These are phyloP conservation scores for Amblyopsis hoosieri DNA, from an alignment of 2,797 vertebrate species.

Conservation along the genomic window DNA sequence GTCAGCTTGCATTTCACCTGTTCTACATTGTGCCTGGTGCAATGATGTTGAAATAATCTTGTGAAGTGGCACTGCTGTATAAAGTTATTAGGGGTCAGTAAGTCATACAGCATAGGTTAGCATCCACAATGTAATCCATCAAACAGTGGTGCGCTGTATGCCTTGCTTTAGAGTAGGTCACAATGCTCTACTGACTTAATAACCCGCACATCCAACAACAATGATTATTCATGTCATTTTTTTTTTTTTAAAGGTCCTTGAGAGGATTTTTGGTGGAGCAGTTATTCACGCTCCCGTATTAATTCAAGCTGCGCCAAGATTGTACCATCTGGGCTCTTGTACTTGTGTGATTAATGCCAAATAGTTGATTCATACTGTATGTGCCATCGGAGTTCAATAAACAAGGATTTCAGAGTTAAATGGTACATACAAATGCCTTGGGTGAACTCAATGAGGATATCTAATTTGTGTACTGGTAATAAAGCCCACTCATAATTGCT, in stretches of 20 bases:
- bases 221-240: slow-evolving; percentile 96
- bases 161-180: slow-evolving; percentile 69
- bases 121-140: slow-evolving; percentile 51
- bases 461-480: slow-evolving; percentile 97
- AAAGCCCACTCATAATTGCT: slow-evolving; percentile 94
- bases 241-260: slow-evolving; percentile 97
- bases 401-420: slow-evolving; percentile 97
- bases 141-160: slow-evolving; percentile 54
- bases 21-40: too few species aligned
- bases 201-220: slow-evolving; percentile 86
- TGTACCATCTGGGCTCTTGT: slow-evolving; percentile 99
- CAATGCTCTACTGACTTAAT: slow-evolving; percentile 73
- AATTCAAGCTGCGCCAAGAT: slow-evolving; percentile 99
- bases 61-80: slow-evolving; percentile 19
- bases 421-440: slow-evolving; percentile 97
- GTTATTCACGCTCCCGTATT: slow-evolving; percentile 96
- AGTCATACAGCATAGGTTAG: slow-evolving; percentile 48
- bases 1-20: too few species aligned
- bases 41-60: too few species aligned
- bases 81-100: slow-evolving; percentile 35
- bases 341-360: slow-evolving; percentile 97
- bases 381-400: slow-evolving; percentile 95
- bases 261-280: slow-evolving; percentile 94
- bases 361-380: slow-evolving; percentile 91
- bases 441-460: slow-evolving; percentile 94